A percentile compares a stretch with the other conserved stretches of the same genome.
Evolutionary conservation across 2,888 invertebrate genomes (phyloP).

Genomic region (Agriopis marginaria): DNA sequence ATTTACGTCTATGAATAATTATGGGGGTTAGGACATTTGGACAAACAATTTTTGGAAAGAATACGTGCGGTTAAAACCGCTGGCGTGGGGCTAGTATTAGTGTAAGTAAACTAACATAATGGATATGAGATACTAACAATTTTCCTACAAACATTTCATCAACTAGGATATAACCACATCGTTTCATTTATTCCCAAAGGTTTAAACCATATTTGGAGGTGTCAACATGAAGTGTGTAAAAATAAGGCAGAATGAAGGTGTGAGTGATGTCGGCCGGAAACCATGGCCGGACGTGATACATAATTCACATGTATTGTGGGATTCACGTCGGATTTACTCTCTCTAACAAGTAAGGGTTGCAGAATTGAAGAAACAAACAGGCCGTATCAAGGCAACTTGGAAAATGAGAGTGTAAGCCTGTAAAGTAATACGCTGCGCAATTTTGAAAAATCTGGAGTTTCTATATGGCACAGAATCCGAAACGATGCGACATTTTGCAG

Average conservation of each 20-base stretch:
- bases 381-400: neutral
- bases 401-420: neutral
- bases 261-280: conserved; percentile 24
- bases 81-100: no score
- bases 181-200: conserved; percentile 7
- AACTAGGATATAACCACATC: no score
- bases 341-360: neutral
- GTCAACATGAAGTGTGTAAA: conserved; percentile 14
- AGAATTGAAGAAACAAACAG: neutral
- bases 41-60: no score
- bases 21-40: no score
- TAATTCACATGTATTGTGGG: conserved; percentile 26
- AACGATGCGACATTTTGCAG: no score
- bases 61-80: no score
- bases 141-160: neutral
- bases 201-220: conserved; percentile 22
- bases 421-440: neutral
- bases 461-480: no score
- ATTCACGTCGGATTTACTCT: neutral
- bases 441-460: no score
- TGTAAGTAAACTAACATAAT: no score
- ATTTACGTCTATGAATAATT: no score
- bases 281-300: conserved; percentile 11
- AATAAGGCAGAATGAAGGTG: conserved; percentile 15
- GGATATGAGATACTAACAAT: neutral